These are phyloP conservation scores for Pipra filicauda DNA, from an alignment of 2,113 vertebrate genomes.

Conservation along the genomic window DNA sequence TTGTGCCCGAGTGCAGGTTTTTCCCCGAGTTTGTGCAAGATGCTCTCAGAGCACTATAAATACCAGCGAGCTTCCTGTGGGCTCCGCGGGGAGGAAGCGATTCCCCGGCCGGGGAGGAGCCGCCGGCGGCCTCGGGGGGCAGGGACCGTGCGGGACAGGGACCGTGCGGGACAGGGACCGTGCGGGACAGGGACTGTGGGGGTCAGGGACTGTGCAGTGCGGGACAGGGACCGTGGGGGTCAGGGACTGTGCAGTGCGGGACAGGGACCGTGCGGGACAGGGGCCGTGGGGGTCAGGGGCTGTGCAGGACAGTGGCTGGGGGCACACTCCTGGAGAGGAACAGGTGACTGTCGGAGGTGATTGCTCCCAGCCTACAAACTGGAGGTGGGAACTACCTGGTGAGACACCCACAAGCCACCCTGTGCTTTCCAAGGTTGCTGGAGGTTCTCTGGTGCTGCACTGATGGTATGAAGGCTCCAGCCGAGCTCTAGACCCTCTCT, in stretches of 20 bases:
- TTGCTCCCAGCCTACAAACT: not conserved
- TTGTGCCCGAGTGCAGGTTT: not conserved
- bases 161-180: not conserved
- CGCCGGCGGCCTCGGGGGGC: not conserved
- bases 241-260: no score
- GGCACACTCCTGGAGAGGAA: not conserved
- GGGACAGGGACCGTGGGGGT: no score
- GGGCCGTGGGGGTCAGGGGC: not conserved
- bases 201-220: no score
- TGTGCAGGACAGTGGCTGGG: not conserved
- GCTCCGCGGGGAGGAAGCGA: constrained; percentile 13
- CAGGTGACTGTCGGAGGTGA: not conserved
- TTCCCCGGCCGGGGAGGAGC: not conserved
- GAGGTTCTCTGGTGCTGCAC: not conserved
- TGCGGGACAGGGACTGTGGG: no score
- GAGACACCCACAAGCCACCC: not conserved
- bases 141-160: not conserved
- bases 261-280: no score
- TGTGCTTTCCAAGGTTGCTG: not conserved
- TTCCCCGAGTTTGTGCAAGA: not conserved
- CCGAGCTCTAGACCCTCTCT: not conserved
- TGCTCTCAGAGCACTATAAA: not conserved
- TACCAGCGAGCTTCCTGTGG: constrained; percentile 39
- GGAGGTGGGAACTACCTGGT: not conserved
- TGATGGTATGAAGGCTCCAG: not conserved